Conservation (phyloP, 2,797 vertebrate genomes). For the Coendou prehensilis region DNA sequence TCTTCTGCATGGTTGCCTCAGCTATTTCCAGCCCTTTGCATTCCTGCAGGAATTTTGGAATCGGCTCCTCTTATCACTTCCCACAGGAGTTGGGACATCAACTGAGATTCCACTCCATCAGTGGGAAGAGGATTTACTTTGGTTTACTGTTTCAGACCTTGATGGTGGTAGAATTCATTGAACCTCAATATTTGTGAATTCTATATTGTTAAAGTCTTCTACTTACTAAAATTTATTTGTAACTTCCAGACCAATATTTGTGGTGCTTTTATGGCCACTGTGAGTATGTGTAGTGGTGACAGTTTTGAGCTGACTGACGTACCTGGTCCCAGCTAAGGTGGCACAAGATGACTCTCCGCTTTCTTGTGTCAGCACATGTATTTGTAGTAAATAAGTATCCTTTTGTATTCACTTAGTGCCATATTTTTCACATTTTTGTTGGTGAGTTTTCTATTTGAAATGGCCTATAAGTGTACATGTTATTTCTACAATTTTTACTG, state of each 20-base stretch:
- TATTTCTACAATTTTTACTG: too few relatives aligned
- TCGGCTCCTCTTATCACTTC: background rate
- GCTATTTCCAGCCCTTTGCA: background rate
- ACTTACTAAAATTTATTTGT: background rate
- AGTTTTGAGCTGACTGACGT: background rate
- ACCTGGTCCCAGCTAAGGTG: background rate
- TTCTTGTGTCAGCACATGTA: too few relatives aligned
- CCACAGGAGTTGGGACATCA: background rate
- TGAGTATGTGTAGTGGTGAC: too few relatives aligned
- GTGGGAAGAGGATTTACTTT: background rate
- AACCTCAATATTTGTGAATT: background rate
- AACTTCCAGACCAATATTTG: too few relatives aligned
- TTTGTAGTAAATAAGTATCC: background rate
- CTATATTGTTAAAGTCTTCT: background rate
- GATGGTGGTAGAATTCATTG: background rate
- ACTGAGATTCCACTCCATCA: background rate
- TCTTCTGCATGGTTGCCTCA: background rate
- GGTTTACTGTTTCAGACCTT: background rate
- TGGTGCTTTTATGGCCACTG: background rate
- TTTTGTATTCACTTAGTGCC: background rate
- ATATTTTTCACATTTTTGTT: background rate
- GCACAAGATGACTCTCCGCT: background rate
- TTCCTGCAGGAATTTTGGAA: background rate
- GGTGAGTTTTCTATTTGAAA: background rate
- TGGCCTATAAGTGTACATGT: background rate